phyloP scores from a whole-genome alignment of 2,113 vertebrate genomes.

The Pimephales promelas region DNA sequence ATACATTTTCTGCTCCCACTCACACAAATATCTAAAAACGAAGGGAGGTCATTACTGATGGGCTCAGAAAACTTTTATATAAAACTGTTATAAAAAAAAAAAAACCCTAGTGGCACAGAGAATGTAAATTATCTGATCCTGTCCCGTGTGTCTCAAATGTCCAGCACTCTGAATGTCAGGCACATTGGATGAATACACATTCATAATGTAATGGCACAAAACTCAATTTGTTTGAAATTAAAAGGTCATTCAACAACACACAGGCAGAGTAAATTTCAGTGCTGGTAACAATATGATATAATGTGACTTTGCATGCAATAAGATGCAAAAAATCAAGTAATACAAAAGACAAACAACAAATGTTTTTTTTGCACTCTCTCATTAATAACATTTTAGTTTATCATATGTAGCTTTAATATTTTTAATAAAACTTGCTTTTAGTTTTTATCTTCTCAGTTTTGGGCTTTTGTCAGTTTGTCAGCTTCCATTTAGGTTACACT shows the following conservation, averaged over 20 bases:
- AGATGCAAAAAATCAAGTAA: not conserved
- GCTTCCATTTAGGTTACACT: no score
- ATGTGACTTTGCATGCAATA: not conserved
- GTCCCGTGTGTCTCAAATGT: constrained; percentile 10
- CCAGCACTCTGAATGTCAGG: constrained; percentile 40
- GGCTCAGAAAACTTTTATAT: not conserved
- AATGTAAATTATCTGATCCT: constrained; percentile 30
- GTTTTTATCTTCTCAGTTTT: not conserved
- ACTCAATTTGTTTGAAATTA: constrained; percentile 28
- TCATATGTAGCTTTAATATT: not conserved
- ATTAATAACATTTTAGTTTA: no score
- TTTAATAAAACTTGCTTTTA: not conserved
- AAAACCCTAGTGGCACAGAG: not conserved
- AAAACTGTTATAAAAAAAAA: not conserved
- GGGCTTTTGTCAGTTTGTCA: no score
- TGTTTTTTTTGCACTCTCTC: no score
- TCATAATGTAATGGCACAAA: constrained; percentile 33
- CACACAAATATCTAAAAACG: not conserved
- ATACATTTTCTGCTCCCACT: constrained; percentile 11
- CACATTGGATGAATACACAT: constrained; percentile 36
- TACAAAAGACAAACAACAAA: not conserved
- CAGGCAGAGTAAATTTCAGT: not conserved
- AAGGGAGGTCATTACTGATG: constrained; percentile 11
- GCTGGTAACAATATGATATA: not conserved
- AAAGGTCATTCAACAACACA: constrained; percentile 40